A percentile compares a stretch with the other conserved stretches of the same genome.
Conservation (phyloP, 2,113 vertebrate species). For the Formicarius rufipectus region DNA sequence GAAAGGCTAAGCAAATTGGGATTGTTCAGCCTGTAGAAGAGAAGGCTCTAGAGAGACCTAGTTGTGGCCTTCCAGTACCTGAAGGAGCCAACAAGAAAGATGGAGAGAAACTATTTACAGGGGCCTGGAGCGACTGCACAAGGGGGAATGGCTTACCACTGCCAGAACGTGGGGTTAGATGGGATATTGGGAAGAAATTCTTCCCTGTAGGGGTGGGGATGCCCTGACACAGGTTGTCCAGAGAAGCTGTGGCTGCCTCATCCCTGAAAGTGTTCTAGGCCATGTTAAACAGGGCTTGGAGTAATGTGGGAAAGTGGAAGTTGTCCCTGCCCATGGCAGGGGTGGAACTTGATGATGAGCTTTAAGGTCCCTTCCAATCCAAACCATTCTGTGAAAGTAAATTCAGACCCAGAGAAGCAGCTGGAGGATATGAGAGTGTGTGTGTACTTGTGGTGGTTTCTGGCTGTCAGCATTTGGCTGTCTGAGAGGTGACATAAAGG, state of each 20-base stretch:
- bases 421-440: background rate
- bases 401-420: background rate
- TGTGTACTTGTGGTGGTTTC: background rate
- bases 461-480: background rate
- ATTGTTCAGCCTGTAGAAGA: background rate
- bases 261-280: background rate
- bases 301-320: rapidly evolving
- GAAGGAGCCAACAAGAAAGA: background rate
- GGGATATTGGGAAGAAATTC: background rate
- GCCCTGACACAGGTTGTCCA: background rate
- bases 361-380: background rate
- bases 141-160: background rate
- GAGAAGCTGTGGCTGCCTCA: background rate
- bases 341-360: background rate
- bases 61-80: background rate
- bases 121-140: background rate
- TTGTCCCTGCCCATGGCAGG: background rate
- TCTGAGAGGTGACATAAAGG: background rate
- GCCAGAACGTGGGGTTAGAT: background rate
- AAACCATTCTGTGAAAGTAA: background rate
- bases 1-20: background rate
- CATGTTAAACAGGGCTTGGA: rapidly evolving
- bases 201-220: background rate
- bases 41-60: background rate
- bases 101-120: background rate